Evolutionary conservation across 1,140 invertebrate genomes (phyloP).

Genomic region (Calycopis cecrops): DNA sequence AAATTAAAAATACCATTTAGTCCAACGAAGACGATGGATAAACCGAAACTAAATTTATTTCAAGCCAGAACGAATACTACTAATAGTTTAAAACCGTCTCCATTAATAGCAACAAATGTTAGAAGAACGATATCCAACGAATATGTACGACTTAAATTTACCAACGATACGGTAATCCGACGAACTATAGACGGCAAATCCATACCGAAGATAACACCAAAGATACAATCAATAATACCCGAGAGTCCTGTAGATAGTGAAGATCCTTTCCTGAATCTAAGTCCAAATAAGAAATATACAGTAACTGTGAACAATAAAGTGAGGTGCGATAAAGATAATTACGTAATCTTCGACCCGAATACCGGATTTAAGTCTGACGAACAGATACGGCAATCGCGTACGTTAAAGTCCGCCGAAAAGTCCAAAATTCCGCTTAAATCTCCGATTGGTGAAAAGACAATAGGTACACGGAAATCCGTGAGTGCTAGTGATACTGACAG

Average conservation of each 20-base stretch:
- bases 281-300: conserved; percentile 74
- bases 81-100: conserved; percentile 43
- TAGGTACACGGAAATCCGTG: conserved; percentile 42
- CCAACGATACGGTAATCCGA: conserved; percentile 52
- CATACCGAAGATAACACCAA: conserved; percentile 61
- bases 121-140: conserved; percentile 66
- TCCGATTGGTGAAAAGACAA: conserved; percentile 44
- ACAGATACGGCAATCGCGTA: conserved; percentile 34
- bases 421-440: conserved; percentile 54
- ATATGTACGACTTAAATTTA: conserved; percentile 67
- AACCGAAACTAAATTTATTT: conserved; percentile 65
- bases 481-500: conserved; percentile 76
- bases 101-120: conserved; percentile 53
- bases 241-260: conserved; percentile 69
- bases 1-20: conserved; percentile 68
- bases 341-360: conserved; percentile 69
- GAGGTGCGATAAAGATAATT: conserved; percentile 72
- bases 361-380: conserved; percentile 60
- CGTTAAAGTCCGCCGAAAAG: conserved; percentile 43
- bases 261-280: conserved; percentile 65
- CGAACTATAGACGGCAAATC: conserved; percentile 62
- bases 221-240: conserved; percentile 71
- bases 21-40: conserved; percentile 61
- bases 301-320: conserved; percentile 70
- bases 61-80: conserved; percentile 45